phyloP scores from a whole-genome alignment of 2,888 invertebrate species.

The Sarcophaga carnaria region DNA sequence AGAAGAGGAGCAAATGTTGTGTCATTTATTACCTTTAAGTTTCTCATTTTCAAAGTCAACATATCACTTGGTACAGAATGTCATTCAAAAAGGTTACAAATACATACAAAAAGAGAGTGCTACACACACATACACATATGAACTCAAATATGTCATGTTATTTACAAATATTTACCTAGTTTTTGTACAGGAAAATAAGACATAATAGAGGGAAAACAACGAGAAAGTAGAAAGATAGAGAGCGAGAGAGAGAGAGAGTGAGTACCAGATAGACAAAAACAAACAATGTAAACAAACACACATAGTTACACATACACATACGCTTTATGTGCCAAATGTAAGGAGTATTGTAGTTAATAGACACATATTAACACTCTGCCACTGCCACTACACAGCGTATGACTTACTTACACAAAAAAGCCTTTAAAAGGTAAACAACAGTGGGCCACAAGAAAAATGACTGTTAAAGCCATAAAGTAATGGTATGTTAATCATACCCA shows the following conservation, averaged over 20 bases:
- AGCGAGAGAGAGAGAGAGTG: background rate
- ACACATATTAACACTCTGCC: constrained; percentile 20
- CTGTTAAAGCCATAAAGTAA: too few relatives aligned
- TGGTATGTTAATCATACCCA: background rate
- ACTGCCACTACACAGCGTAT: background rate
- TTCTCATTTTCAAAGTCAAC: constrained; percentile 66
- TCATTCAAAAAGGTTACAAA: constrained; percentile 51
- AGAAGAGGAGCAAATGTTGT: background rate
- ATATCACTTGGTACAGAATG: constrained; percentile 59
- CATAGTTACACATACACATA: background rate
- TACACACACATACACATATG: constrained; percentile 15
- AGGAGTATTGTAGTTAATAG: constrained; percentile 20
- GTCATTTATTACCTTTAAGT: constrained; percentile 50
- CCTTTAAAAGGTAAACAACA: background rate
- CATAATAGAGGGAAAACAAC: constrained; percentile 12
- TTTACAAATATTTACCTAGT: constrained; percentile 31
- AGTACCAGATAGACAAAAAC: background rate
- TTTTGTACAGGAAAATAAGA: constrained; percentile 16
- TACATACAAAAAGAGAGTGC: background rate
- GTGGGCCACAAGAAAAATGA: background rate
- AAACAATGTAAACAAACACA: too few relatives aligned
- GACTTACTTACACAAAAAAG: background rate
- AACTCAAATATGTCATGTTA: background rate
- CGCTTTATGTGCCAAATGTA: background rate
- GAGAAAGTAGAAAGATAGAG: constrained; percentile 18